Percentiles rank a stretch among this genome's conserved stretches.
phyloP scores from a whole-genome alignment of 2,888 invertebrate genomes.

The Schrankia costaestrigalis region DNA sequence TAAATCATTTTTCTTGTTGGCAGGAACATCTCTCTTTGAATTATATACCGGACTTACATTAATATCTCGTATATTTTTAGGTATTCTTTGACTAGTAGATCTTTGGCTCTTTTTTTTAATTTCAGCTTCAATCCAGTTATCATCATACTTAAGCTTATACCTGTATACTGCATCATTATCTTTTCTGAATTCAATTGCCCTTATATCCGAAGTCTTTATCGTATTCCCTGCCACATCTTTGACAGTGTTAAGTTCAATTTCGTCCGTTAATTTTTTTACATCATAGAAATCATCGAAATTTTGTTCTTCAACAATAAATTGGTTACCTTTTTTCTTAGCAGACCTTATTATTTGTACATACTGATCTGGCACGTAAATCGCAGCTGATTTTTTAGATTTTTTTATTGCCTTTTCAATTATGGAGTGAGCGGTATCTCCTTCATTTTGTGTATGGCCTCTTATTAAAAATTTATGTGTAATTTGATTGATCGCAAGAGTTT shows the following conservation, averaged over 20 bases:
- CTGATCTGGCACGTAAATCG: conserved; percentile 5
- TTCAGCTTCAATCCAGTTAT: conserved; percentile 12
- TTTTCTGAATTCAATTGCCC: conserved; percentile 3
- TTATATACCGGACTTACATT: conserved; percentile 6
- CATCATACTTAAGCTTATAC: conserved; percentile 9
- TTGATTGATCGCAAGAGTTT: conserved; percentile 5
- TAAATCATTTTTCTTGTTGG: too few relatives aligned
- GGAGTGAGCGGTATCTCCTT: conserved; percentile 4
- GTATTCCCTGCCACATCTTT: conserved; percentile 16
- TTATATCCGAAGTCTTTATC: conserved; percentile 7
- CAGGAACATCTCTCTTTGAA: conserved; percentile 10
- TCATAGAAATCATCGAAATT: conserved; percentile 7
- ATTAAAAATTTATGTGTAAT: conserved; percentile 8
- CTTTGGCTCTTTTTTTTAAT: conserved; percentile 8
- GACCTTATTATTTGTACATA: conserved; percentile 4
- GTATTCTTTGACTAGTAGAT: conserved; percentile 11
- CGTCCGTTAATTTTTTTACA: conserved; percentile 1
- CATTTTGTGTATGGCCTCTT: conserved; percentile 1
- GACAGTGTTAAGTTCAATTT: conserved; percentile 7
- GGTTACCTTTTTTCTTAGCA: conserved; percentile 4
- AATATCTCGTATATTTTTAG: conserved; percentile 7
- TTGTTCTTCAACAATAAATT: conserved; percentile 1
- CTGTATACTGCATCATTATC: conserved; percentile 11
- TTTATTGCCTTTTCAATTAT: too few relatives aligned
- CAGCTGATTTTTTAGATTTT: too few relatives aligned